These are phyloP conservation scores for Notolabrus celidotus DNA, from an alignment of 2,797 vertebrate species.

Conservation along the genomic window DNA sequence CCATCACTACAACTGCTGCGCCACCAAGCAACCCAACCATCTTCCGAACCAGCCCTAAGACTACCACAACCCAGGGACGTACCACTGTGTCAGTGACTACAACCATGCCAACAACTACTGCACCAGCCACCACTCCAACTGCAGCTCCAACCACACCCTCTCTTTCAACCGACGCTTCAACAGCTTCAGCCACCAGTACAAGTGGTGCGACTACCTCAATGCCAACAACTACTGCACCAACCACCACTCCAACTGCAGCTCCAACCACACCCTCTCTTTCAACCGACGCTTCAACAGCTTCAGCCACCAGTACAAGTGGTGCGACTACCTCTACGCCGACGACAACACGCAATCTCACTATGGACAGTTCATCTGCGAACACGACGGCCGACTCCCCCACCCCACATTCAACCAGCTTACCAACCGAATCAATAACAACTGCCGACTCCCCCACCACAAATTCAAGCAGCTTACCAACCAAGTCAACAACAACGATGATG, in stretches of 20 bases:
- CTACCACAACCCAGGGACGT: neutral
- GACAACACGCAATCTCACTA: neutral
- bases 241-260: neutral
- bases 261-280: accelerated
- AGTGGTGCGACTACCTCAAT: accelerated
- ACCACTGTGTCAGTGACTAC: neutral
- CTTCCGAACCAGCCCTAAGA: accelerated
- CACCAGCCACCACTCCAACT: neutral
- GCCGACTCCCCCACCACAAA: too few species aligned
- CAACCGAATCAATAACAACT: neutral
- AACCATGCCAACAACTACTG: neutral
- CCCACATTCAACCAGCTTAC: accelerated
- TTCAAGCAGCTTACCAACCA: accelerated
- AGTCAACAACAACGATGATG: accelerated
- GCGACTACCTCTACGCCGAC: accelerated
- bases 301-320: accelerated
- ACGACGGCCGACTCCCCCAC: too few species aligned
- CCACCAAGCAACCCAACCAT: neutral
- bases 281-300: accelerated
- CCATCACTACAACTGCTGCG: neutral
- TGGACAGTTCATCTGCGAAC: neutral
- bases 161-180: accelerated
- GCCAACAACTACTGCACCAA: neutral
- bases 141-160: neutral
- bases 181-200: accelerated